Conservation (phyloP, 2,113 vertebrate species). For the Eubucco bourcierii region DNA sequence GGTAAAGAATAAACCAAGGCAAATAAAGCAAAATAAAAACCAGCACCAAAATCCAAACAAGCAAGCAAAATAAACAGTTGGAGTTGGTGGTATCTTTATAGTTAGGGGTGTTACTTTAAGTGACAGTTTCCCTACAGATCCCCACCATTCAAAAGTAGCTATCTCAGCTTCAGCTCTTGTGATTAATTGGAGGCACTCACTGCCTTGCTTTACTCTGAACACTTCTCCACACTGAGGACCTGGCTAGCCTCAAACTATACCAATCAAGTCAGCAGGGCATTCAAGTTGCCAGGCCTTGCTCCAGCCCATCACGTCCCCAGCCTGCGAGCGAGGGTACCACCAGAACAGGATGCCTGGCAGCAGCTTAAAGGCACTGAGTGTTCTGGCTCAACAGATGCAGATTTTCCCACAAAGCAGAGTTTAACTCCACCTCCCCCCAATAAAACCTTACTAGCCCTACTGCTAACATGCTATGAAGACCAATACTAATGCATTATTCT, state of each 20-base stretch:
- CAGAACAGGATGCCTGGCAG: neutral
- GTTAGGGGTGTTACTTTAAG: neutral
- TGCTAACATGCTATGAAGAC: neutral
- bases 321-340: fast-evolving
- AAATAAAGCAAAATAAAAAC: too few relatives aligned
- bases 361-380: neutral
- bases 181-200: neutral
- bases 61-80: neutral
- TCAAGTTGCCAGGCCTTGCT: neutral
- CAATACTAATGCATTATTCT: constrained; percentile 50
- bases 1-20: neutral
- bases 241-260: neutral
- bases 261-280: neutral
- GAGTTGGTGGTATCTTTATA: neutral
- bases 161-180: neutral
- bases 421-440: neutral
- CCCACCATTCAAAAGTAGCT: fast-evolving
- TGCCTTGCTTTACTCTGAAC: fast-evolving
- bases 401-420: neutral
- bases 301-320: neutral
- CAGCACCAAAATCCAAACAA: too few relatives aligned
- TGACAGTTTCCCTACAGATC: neutral
- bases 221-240: fast-evolving
- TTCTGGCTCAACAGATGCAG: constrained; percentile 13
- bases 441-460: neutral